These are phyloP conservation scores for Paradisaea rubra DNA, from an alignment of 2,113 vertebrate species.

Conservation along the genomic window DNA sequence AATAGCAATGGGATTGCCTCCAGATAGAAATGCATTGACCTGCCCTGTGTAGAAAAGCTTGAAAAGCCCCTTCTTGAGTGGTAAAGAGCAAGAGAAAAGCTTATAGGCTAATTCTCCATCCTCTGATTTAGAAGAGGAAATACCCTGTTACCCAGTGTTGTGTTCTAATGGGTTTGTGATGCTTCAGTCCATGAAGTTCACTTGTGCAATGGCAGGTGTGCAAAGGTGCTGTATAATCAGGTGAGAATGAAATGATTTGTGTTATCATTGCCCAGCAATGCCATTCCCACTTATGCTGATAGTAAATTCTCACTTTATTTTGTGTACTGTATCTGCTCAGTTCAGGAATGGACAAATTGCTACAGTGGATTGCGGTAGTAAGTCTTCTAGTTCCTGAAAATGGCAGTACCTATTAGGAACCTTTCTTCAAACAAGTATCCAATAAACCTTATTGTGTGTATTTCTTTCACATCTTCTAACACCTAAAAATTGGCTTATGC, in stretches of 20 bases:
- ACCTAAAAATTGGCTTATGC: not conserved
- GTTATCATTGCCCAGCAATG: not conserved
- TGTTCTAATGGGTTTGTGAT: not conserved
- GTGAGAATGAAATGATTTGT: not conserved
- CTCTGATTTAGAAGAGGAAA: not conserved
- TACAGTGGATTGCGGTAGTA: not conserved
- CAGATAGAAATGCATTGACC: not conserved
- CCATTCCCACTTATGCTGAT: not conserved
- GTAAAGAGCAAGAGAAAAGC: not conserved
- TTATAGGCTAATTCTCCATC: not conserved
- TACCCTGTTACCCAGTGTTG: not conserved
- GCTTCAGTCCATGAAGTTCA: not conserved
- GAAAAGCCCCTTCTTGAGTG: not conserved
- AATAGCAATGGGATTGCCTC: not conserved
- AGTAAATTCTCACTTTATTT: not conserved
- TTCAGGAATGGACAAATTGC: not conserved
- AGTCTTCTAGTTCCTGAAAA: not conserved
- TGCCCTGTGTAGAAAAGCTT: not conserved
- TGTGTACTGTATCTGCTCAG: not conserved
- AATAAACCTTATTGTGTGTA: not conserved
- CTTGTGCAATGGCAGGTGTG: not conserved
- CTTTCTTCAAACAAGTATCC: not conserved
- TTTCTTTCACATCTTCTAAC: not conserved
- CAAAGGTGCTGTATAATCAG: not conserved
- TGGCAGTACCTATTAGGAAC: not conserved